Percentiles rank a stretch among this genome's conserved stretches.
phyloP scores from a whole-genome alignment of 2,113 vertebrate genomes.

The Sterrhoptilus dennistouni region DNA sequence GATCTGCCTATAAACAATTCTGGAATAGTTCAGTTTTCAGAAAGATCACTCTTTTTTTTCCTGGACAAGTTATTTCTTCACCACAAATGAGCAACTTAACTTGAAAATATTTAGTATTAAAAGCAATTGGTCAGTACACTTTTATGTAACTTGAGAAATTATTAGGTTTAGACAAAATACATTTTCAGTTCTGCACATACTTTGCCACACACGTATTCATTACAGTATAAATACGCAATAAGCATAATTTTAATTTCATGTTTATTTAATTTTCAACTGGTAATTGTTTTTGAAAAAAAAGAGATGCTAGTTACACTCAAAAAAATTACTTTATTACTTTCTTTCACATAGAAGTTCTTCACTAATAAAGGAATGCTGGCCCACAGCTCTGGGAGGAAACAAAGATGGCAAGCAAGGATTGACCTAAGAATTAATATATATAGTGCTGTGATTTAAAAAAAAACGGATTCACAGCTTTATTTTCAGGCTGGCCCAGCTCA shows the following conservation, averaged over 20 bases:
- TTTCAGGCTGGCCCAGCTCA: neutral
- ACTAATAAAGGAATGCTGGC: neutral
- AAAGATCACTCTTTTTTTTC: neutral
- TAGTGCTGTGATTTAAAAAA: neutral
- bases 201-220: neutral
- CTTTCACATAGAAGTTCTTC: rapidly evolving
- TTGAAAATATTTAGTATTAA: neutral
- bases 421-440: neutral
- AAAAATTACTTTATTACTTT: neutral
- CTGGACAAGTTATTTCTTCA: neutral
- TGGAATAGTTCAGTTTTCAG: neutral
- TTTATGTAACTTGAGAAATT: neutral
- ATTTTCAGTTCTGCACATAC: neutral
- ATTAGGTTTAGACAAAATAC: neutral
- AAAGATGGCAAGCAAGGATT: neutral
- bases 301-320: neutral
- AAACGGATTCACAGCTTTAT: neutral
- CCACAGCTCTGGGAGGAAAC: rapidly evolving
- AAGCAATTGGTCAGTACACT: neutral
- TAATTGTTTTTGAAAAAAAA: neutral
- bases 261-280: neutral
- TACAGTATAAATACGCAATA: neutral
- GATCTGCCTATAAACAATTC: neutral
- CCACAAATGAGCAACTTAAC: neutral
- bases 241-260: neutral